Conservation (phyloP, 2,888 invertebrate genomes). For the Ochropleura leucogaster region DNA sequence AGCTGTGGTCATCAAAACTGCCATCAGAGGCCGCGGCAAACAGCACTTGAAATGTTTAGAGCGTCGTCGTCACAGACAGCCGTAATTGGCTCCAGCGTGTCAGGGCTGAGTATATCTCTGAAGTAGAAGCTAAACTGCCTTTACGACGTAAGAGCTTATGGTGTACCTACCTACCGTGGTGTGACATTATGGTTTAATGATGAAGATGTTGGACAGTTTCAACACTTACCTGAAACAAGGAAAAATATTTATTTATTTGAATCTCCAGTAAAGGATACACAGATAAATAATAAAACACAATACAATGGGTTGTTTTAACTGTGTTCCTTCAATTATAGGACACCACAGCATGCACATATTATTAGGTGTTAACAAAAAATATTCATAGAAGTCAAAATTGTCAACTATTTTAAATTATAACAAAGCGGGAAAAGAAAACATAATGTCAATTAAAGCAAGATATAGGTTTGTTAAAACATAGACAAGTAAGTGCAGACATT, state of each 20-base stretch:
- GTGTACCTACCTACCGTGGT: conserved; percentile 53
- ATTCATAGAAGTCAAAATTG: too few species aligned
- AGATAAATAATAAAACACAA: too few species aligned
- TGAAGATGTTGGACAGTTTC: conserved; percentile 5
- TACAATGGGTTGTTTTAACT: too few species aligned
- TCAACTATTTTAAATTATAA: too few species aligned
- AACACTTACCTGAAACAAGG: conserved; percentile 66
- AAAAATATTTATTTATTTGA: conserved; percentile 12
- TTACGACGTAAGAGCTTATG: conserved; percentile 14
- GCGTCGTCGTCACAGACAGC: conserved; percentile 39
- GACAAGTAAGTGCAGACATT: too few species aligned
- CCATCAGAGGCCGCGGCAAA: conserved; percentile 21
- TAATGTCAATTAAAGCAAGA: too few species aligned
- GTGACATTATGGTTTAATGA: conserved; percentile 26
- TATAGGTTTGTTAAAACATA: too few species aligned
- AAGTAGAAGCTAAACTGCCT: conserved; percentile 49
- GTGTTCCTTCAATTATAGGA: too few species aligned
- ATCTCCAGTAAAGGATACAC: too few species aligned
- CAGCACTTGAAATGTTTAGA: conserved; percentile 44
- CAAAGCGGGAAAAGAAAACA: too few species aligned
- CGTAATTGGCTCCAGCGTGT: conserved; percentile 50
- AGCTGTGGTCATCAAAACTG: conserved; percentile 29
- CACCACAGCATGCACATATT: too few species aligned
- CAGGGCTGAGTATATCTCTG: conserved; percentile 35
- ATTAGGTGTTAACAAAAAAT: too few species aligned